Evolutionary conservation across 2,888 invertebrate genomes (phyloP), one percentile per base, ranked within the genome.

Genomic region (Chaetogeoica ovagalla): DNA sequence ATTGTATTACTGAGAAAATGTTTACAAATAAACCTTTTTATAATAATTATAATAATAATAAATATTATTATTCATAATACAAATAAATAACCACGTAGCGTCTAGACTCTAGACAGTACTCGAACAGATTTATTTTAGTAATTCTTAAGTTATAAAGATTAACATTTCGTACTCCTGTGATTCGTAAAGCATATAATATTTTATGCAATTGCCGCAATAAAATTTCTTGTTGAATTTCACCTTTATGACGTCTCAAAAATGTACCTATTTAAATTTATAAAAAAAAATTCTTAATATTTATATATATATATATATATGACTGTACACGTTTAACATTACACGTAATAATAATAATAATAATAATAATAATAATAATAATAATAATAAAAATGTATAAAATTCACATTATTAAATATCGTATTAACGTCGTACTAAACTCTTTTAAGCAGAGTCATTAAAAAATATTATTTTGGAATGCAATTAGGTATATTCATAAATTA

Each of bases 61-160:
- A 43, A 7, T 13, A 5, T 52, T 17, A 8, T 52, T 52, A 68
- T 68, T 68, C 21, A 68, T 48, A 48, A 21, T 21, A 7, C 48
- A 70, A 37, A 39, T 37, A 57, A 70, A n/a, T 30, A 30, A 70
- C 55, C 37, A 21, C n/a, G 37, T 70, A 17, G 8, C 57, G 70
- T 70, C 57, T 70, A 70, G 70, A 70, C 57, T 70, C 57, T 70
- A 70, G 70, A 70, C 57, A 37, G 19, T 15, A 68, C 17, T 70
- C 30, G 2, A 70, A 70, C 37, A 70, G 19, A 37, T 70, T 57
- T 70, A 37, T 37, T 69, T 55, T 37, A 69, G 30, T n/a, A 37
- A 7, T n/a, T 2, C 43, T 43, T 43, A 43, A 43, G 11, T 43
- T 43, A 43, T 43, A 43, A 43, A 43, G 1, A 43, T 43, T 9